phyloP scores from a whole-genome alignment of 2,113 vertebrate species.

The Megaceryle maxima region DNA sequence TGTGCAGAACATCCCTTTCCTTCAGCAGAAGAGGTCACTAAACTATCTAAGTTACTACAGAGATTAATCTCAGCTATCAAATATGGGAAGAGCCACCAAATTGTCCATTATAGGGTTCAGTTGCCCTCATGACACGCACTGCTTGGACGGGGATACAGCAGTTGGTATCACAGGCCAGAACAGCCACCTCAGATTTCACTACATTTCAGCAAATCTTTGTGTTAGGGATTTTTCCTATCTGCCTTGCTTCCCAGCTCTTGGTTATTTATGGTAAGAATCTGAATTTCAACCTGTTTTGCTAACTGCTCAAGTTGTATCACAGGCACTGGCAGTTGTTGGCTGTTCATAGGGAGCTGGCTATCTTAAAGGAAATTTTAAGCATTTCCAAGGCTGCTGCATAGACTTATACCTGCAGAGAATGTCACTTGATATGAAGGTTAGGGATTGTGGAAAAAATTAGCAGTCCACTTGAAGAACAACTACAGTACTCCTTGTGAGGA shows the following conservation, averaged over 20 bases:
- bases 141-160: neutral
- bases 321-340: neutral
- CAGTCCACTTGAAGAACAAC: neutral
- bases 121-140: neutral
- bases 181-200: neutral
- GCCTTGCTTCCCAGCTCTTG: neutral
- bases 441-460: neutral
- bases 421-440: neutral
- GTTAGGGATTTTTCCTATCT: neutral
- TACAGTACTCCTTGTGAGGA: neutral
- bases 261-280: neutral
- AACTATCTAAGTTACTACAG: neutral
- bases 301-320: neutral
- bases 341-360: neutral
- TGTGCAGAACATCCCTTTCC: neutral
- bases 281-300: neutral
- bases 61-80: neutral
- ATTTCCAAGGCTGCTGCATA: neutral
- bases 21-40: neutral
- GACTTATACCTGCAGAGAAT: neutral
- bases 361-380: neutral
- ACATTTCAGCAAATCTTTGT: neutral
- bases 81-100: neutral
- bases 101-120: neutral
- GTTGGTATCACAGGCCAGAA: neutral